Base-by-base conservation (phyloP, 1,140 invertebrate genomes). In the Zaprionus tsacasi region DNA sequence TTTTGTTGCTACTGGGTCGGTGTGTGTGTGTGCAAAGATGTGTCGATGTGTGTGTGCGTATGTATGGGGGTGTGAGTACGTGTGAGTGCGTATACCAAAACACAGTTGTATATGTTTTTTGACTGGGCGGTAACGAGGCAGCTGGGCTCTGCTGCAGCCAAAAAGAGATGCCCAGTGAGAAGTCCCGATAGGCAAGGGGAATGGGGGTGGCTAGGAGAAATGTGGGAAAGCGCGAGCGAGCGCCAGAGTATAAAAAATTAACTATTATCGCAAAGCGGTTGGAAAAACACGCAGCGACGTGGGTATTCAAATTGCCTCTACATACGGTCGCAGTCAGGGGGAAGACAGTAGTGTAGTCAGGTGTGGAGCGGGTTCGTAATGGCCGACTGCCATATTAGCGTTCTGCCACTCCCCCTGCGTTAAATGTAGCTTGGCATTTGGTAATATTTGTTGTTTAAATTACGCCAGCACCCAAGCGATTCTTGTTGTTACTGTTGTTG, bases 181-280 rank as follows among this genome's bases (percentile, higher is more conserved):
- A 25, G 35, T 5, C 7, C 33, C 33, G 35, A 25, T 5, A 7
- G 10, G 13, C 4, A 15, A 11, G 27, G 27, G 38, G 25, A 13
- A 13, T 33, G 50, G 45, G 33, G 21, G 15, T 17, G 57, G 35
- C 35, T 2, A 55, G 45, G 21, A 38, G 45, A 56, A 12, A 15
- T 11, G 6, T 6, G 27, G 10, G 33, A 5, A 2, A 7, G 50
- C 36, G 59, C n/a, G 15, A 13, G 27, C 33, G 12, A 54, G 65
- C 40, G 50, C 58, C 43, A 67, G 55, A 74, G 38, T 40, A 57
- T 70, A 80, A 76, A 90, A 89, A 89, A 89, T 87, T 89, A 87
- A 87, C 85, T 87, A 87, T 83, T 85, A 87, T 89, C 83, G 85
- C 85, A 85, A 87, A 89, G 85, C 81, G 85, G 83, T 80, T 89